Evolutionary conservation across 2,888 invertebrate species (phyloP), one percentile per base, ranked within the genome.

Genomic region (Athalia rosae): DNA sequence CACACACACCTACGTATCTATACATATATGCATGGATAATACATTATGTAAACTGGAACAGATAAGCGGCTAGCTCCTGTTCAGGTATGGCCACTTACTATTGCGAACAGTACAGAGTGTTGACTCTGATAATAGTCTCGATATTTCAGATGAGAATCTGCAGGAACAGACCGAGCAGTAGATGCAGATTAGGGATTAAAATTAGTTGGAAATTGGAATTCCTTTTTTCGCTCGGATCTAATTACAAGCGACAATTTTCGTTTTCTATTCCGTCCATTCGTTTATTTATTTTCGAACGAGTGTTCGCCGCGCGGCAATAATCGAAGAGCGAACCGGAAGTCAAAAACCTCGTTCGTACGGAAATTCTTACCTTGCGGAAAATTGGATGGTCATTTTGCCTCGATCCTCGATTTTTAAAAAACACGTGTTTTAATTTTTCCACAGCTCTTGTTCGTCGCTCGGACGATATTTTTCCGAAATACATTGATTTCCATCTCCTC

Each of bases 11-110:
- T 66, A 15, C 13, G 43, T 53, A 69, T 15, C 53, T 56, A 69
- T 47, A 47, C 43, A 56, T 15, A 56, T 69, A 53, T 69, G 69
- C 28, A 47, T 69, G 11, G 15, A 13, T 41, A 15, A 66, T 66
- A 63, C 45, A 63, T 67, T 67, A 48, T 48, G 15, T 47, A 69
- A 69, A 69, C 69, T 41, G 13, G 53, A 56, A n/a, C 69, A 69
- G 69, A 69, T 69, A 69, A 69, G 69, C 53, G 8, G 4, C 13
- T 53, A 7, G 28, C 53, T 45, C 47, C 47, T 48, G 15, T 43
- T 66, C 13, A 13, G 66, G 53, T 53, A n/a, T 9, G 66, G n/a
- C n/a, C 48, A 48, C 47, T 7, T 43, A 48, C 48, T 53, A 53
- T 53, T 45, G 13, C 48, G 48, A 15, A 8, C 53, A 48, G 48